Evolutionary conservation across 1,140 invertebrate genomes (phyloP).

Genomic region (Agrypnia vestita): DNA sequence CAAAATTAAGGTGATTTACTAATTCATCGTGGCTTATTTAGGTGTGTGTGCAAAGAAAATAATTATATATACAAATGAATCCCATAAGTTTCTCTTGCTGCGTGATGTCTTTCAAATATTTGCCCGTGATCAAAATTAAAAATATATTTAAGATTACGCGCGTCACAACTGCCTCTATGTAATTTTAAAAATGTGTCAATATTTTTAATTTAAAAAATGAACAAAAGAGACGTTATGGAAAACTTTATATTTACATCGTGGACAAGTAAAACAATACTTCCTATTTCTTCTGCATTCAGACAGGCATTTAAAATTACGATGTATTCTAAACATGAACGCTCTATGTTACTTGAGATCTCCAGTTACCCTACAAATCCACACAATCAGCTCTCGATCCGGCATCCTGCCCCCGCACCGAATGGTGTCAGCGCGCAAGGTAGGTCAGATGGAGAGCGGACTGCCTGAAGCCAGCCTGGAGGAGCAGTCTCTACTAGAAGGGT

Average conservation of each 20-base stretch:
- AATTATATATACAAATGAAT: conserved; percentile 16
- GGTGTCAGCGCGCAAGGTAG: too few relatives aligned
- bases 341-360: conserved; percentile 57
- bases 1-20: not conserved
- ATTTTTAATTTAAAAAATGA: not conserved
- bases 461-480: not conserved
- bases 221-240: conserved; percentile 14
- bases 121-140: too few relatives aligned
- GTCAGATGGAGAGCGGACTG: not conserved
- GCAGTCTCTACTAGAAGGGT: too few relatives aligned
- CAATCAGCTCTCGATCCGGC: conserved; percentile 5
- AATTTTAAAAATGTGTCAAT: not conserved
- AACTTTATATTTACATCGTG: conserved; percentile 30
- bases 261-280: conserved; percentile 6
- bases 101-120: too few relatives aligned
- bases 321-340: conserved; percentile 50
- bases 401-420: not conserved
- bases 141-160: too few relatives aligned
- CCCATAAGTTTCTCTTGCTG: conserved; percentile 2
- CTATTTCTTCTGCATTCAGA: not conserved
- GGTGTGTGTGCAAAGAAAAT: not conserved
- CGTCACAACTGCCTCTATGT: not conserved
- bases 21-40: not conserved
- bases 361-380: conserved; percentile 27
- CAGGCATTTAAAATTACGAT: conserved; percentile 34